phyloP scores from a whole-genome alignment of 2,888 invertebrate species.

The Serripes groenlandicus region DNA sequence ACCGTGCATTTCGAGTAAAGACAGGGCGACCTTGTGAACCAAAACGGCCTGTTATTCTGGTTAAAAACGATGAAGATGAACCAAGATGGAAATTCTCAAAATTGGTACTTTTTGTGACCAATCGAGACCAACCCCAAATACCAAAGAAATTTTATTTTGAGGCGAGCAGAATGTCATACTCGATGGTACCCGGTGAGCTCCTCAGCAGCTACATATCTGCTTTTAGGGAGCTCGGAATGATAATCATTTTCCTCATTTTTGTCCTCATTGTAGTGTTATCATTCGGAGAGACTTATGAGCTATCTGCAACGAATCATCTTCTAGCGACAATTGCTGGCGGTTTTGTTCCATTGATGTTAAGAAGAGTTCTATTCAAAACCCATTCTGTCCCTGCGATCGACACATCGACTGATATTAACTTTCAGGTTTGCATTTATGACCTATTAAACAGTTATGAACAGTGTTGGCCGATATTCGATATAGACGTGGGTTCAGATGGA shows the following conservation, averaged over 20 bases:
- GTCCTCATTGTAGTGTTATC: slow-evolving; percentile 68
- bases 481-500: slow-evolving; percentile 24
- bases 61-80: slow-evolving; percentile 19
- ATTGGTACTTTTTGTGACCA: slow-evolving; percentile 61
- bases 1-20: slow-evolving; percentile 79
- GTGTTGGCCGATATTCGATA: slow-evolving; percentile 62
- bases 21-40: slow-evolving; percentile 56
- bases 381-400: slow-evolving; percentile 46
- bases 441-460: slow-evolving; percentile 50
- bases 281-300: slow-evolving; percentile 69
- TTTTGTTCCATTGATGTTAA: slow-evolving; percentile 68
- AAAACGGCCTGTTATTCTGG: slow-evolving; percentile 50
- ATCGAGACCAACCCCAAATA: slow-evolving; percentile 62
- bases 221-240: slow-evolving; percentile 48
- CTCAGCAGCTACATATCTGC: slow-evolving; percentile 58
- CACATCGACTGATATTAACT: slow-evolving; percentile 40
- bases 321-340: slow-evolving; percentile 70
- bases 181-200: slow-evolving; percentile 65
- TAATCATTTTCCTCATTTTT: slow-evolving; percentile 67
- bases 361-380: slow-evolving; percentile 63
- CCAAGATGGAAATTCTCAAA: slow-evolving; percentile 61
- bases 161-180: slow-evolving; percentile 64
- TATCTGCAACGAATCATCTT: slow-evolving; percentile 66
- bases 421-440: slow-evolving; percentile 58
- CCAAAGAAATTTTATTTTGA: slow-evolving; percentile 68